phyloP scores from a whole-genome alignment of 2,888 invertebrate genomes.

The Torymus auratus region DNA sequence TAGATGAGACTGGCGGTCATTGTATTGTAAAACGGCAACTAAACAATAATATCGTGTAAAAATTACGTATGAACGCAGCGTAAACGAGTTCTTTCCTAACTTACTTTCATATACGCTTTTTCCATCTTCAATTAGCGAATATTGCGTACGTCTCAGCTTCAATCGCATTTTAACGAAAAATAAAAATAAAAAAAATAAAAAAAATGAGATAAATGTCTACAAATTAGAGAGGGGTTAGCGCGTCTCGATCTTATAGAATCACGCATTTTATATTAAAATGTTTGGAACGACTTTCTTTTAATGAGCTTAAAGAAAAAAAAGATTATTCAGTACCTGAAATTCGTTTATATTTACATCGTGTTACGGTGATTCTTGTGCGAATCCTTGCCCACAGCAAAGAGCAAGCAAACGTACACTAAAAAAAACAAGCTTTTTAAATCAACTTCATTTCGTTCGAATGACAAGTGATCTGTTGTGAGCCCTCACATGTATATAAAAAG shows the following conservation, averaged over 20 bases:
- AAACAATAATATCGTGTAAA: neutral
- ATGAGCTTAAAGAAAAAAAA: constrained; percentile 16
- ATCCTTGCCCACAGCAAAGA: no score
- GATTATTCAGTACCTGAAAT: constrained; percentile 54
- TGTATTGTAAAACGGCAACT: no score
- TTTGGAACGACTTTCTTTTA: constrained; percentile 3
- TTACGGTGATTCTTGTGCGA: no score
- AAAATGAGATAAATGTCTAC: no score
- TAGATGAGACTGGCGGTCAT: constrained; percentile 17
- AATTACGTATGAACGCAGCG: neutral
- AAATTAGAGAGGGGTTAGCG: neutral
- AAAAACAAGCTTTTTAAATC: neutral
- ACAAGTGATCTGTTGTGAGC: no score
- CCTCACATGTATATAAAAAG: no score
- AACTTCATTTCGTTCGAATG: neutral
- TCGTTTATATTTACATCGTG: constrained; percentile 44
- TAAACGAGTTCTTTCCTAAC: constrained; percentile 26
- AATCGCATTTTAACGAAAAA: constrained; percentile 31
- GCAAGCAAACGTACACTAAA: neutral
- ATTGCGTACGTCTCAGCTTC: constrained; percentile 24
- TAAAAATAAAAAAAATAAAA: neutral
- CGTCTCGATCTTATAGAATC: constrained; percentile 12
- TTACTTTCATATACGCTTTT: constrained; percentile 33
- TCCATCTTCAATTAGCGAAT: constrained; percentile 23
- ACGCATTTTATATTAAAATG: constrained; percentile 30